Base-by-base conservation (phyloP, 2,113 vertebrate species). In the Campylorhamphus procurvoides region DNA sequence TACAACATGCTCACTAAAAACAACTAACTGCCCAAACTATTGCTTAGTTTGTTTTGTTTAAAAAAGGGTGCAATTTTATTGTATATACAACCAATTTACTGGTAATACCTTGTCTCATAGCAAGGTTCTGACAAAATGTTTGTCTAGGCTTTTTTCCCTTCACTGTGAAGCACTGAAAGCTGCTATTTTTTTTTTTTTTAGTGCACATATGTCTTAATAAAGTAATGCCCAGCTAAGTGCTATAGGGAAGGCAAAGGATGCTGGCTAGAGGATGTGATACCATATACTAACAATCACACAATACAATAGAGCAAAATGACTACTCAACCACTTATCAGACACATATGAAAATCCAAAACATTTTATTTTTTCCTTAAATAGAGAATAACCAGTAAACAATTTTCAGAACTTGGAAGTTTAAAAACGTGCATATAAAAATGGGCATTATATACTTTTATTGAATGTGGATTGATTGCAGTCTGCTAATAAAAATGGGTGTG, bases 221-320 rank as follows among this genome's bases (percentile, higher is more conserved):
- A 98, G 98, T 99, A 99, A 99, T 99, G 99, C 99, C 99, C 99
- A 99, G 98, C 99, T 99, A 98, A 98, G 98, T 98, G 98, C 98
- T 99, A 98, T 98, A 98, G 98, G 98, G 98, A 98, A 98, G 98
- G 98, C 98, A 98, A 98, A 98, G 97, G 97, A 98, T 98, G 98
- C 98, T 98, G 98, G 98, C 97, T 98, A 98, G 95, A 98, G 97
- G 98, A 98, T 98, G 97, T 98, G 98, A 98, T 98, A 98, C 97
- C 96, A 95, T 97, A 98, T 97, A 98, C 98, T 98, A 98, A 98
- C 98, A 98, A 98, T 98, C 98, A 98, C 98, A 98, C 98, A 97
- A 97, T 97, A 98, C 98, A 97, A 98, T 97, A 98, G 98, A 98
- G 98, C 98, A 98, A 98, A 98, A 98, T 98, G 94, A 98, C 98